Base-by-base conservation (phyloP, 2,888 invertebrate species). In the Watsonalla binaria region DNA sequence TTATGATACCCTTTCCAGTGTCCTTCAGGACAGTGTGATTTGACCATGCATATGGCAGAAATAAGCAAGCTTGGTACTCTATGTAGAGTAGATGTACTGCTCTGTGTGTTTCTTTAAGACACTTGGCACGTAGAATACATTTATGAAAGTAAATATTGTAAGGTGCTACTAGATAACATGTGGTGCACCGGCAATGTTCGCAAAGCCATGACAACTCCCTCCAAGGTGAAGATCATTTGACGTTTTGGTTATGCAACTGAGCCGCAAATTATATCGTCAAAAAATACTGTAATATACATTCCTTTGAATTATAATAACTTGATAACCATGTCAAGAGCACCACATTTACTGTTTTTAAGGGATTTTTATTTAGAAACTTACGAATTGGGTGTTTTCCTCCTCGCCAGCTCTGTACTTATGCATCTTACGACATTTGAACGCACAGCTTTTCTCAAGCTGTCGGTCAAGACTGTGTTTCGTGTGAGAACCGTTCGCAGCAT, bases 401-500 rank as follows among this genome's bases (percentile, higher is more conserved):
- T 93, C 61, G 90, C 79, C 78, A 93, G 92, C 84, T 94, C 93
- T 62, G 92, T 91, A 65, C 92, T 91, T 65, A 93, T 66, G 82
- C 93, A 93, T 86, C 93, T 92, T 60, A 92, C 82, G 67, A 91
- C 79, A 80, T 93, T 94, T 61, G 84, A 83, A 72, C 93, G 87
- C 61, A 92, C 77, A 69, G 92, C 88, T 87, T 92, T 93, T 81
- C 92, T 92, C 51, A 94, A 80, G 72, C 92, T 86, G 76, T 92
- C 92, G 74, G 93, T 93, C 70, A 94, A 80, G 70, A 93, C 83
- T 81, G 94, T 93, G 82, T 93, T 94, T 90, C 94, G 94, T 83
- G 93, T 86, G 76, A 93, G 86, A 74, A 94, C 93, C 84, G 94
- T 94, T 91, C 95, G 94, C 86, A 96, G 92, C 95, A 96, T 95